Conservation (phyloP, 2,797 vertebrate genomes). For the Rhinoraja longicauda region DNA sequence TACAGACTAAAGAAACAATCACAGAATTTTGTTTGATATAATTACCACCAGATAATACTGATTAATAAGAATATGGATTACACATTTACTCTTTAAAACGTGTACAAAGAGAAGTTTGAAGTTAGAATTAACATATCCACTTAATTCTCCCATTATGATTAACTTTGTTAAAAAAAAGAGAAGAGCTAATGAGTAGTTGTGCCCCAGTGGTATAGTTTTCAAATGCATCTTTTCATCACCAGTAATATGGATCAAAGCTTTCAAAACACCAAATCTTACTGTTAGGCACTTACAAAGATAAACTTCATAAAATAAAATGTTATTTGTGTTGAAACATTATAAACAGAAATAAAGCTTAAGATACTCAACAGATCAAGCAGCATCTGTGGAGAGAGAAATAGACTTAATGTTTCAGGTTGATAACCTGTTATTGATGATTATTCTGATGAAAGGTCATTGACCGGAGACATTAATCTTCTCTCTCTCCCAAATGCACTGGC, state of each 20-base stretch:
- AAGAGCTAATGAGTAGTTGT: not conserved
- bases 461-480: too few species aligned
- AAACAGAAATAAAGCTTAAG: not conserved
- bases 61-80: not conserved
- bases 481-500: too few species aligned
- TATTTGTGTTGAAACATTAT: not conserved
- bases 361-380: too few species aligned
- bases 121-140: not conserved
- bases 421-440: too few species aligned
- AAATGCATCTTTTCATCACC: not conserved
- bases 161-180: not conserved
- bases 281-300: not conserved
- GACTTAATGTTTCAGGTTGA: too few species aligned
- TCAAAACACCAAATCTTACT: not conserved
- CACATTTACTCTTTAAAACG: not conserved
- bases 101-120: not conserved
- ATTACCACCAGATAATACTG: not conserved
- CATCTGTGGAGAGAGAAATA: too few species aligned
- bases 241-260: not conserved
- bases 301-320: not conserved
- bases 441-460: too few species aligned
- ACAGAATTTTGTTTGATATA: not conserved
- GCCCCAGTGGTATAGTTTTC: not conserved
- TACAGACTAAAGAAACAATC: not conserved
- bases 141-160: not conserved